Conservation (phyloP, 2,797 vertebrate species). For the Pipistrellus pygmaeus region DNA sequence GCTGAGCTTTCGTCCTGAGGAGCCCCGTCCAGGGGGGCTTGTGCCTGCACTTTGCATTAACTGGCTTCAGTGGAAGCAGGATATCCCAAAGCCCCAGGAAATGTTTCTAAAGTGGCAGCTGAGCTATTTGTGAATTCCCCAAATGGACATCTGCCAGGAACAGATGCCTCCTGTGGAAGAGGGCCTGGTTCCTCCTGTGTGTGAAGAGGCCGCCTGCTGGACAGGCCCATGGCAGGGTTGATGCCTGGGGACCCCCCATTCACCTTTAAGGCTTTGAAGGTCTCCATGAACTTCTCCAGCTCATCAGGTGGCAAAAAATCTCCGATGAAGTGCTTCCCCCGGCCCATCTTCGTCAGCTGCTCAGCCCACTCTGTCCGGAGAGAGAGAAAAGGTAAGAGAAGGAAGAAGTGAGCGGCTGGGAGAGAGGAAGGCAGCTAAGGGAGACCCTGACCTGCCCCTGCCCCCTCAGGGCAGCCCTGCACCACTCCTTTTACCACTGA, state of each 20-base stretch:
- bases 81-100: background rate
- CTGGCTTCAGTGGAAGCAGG: conserved; percentile 8
- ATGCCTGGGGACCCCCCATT: background rate
- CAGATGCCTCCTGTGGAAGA: background rate
- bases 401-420: background rate
- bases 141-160: background rate
- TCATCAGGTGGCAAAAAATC: conserved; percentile 98
- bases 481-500: background rate
- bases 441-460: background rate
- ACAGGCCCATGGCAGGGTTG: background rate
- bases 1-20: background rate
- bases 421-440: background rate
- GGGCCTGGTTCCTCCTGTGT: background rate
- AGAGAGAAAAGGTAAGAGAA: background rate
- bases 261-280: conserved; percentile 98
- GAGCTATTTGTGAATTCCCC: background rate
- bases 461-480: background rate
- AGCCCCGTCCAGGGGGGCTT: background rate
- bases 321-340: conserved; percentile 99
- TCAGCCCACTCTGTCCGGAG: conserved; percentile 95
- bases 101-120: background rate
- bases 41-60: background rate
- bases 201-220: background rate
- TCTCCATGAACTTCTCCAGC: conserved; percentile 99
- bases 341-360: conserved; percentile 98